These are phyloP conservation scores for Tyrannus savana DNA, from an alignment of 2,113 vertebrate genomes.

Conservation along the genomic window DNA sequence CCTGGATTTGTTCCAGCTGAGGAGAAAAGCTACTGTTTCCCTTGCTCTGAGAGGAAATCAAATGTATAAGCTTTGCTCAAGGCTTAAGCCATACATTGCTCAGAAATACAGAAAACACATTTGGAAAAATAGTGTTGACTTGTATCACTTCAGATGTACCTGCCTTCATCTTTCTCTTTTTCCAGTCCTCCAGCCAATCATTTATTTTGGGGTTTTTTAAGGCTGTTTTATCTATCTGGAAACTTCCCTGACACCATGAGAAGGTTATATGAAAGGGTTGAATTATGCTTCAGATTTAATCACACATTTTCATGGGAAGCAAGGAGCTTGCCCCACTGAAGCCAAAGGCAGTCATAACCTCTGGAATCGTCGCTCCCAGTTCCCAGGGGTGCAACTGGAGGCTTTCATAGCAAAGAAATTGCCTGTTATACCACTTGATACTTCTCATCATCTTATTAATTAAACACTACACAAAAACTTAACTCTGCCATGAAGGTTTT, in stretches of 20 bases:
- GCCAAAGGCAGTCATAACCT: not conserved
- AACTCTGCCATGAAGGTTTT: not conserved
- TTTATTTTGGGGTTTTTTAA: not conserved
- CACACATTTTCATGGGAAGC: not conserved
- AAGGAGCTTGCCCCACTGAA: not conserved
- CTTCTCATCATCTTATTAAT: not conserved
- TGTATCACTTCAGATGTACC: not conserved
- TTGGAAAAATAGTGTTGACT: not conserved
- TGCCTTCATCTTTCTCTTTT: not conserved
- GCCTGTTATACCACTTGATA: not conserved
- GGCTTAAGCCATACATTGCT: not conserved
- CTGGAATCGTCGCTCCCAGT: not conserved
- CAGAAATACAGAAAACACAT: not conserved
- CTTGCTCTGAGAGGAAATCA: not conserved
- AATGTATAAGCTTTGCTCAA: not conserved
- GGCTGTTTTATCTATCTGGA: not conserved
- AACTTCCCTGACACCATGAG: not conserved
- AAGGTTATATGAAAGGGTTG: not conserved
- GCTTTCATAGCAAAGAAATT: not conserved
- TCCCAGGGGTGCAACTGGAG: not conserved
- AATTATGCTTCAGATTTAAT: not conserved
- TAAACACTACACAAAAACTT: not conserved
- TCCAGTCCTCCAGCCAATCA: not conserved
- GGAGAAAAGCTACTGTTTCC: not conserved
- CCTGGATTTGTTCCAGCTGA: slow-evolving; percentile 35